Conservation (phyloP, 1,140 invertebrate species). For the Hypothenemus hampei region DNA sequence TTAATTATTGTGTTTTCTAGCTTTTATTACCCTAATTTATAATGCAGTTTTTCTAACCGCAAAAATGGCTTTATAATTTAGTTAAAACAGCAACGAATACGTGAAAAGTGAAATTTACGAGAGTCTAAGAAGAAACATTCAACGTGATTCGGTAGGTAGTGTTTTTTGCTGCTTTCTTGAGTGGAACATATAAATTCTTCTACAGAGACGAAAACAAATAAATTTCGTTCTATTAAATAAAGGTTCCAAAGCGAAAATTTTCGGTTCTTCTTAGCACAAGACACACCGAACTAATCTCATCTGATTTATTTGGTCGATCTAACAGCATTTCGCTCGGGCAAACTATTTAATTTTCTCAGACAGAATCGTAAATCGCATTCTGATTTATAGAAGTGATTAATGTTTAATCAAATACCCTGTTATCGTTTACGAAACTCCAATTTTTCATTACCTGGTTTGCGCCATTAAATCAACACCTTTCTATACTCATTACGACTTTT, state of each 20-base stretch:
- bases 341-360: constrained; percentile 23
- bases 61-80: constrained; percentile 10
- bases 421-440: background rate
- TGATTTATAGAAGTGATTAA: constrained; percentile 19
- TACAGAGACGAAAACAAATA: constrained; percentile 8
- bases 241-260: constrained; percentile 14
- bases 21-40: constrained; percentile 10
- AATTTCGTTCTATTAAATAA: constrained; percentile 19
- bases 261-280: constrained; percentile 1
- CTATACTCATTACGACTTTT: background rate
- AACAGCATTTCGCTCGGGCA: constrained; percentile 7
- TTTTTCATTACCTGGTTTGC: background rate
- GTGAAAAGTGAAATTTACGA: background rate
- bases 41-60: constrained; percentile 5
- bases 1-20: constrained; percentile 20
- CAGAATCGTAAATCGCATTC: constrained; percentile 12
- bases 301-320: constrained; percentile 22
- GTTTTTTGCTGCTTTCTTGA: background rate
- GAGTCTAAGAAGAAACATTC: background rate
- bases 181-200: background rate
- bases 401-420: background rate
- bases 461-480: background rate
- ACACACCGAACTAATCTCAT: constrained; percentile 6
- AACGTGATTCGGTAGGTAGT: background rate
- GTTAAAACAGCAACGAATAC: background rate